Evolutionary conservation across 2,797 vertebrate species (phyloP).

Genomic region (Corythornis leucogaster): DNA sequence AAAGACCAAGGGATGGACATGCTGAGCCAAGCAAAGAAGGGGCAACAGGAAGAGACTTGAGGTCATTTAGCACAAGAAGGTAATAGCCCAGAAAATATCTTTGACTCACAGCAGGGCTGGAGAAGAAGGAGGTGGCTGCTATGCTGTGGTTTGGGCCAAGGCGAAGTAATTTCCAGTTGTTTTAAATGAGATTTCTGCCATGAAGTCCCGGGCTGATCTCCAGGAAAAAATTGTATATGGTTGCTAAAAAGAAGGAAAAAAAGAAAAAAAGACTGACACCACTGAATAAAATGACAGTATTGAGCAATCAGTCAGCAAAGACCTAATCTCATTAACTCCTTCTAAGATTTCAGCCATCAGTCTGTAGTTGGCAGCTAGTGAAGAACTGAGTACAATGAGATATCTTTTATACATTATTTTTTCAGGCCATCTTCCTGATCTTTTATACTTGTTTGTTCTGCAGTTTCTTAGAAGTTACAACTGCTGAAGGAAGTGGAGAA

Average conservation of each 20-base stretch:
- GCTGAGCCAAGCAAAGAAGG: background rate
- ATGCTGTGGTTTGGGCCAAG: background rate
- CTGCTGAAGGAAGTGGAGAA: slow-evolving; percentile 42
- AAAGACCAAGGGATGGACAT: background rate
- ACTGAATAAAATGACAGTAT: background rate
- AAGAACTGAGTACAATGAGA: slow-evolving; percentile 22
- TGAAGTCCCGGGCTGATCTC: background rate
- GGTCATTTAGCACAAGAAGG: background rate
- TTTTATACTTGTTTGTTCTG: slow-evolving; percentile 38
- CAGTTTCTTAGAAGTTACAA: slow-evolving; percentile 34
- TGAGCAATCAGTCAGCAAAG: background rate
- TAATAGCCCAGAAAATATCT: background rate
- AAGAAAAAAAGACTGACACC: background rate
- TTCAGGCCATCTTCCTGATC: slow-evolving; percentile 37
- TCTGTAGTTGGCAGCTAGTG: background rate
- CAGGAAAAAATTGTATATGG: background rate
- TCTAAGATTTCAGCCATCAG: slow-evolving; percentile 7
- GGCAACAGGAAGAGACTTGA: background rate
- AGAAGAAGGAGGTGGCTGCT: background rate
- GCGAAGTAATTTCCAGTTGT: slow-evolving; percentile 10
- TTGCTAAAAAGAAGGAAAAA: background rate
- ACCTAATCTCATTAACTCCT: slow-evolving; percentile 41
- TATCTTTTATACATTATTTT: slow-evolving; percentile 53
- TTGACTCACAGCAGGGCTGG: slow-evolving; percentile 9
- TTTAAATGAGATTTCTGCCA: slow-evolving; percentile 17